Base-by-base conservation (phyloP, 1,140 invertebrate genomes). In the Temnothorax nylanderi region DNA sequence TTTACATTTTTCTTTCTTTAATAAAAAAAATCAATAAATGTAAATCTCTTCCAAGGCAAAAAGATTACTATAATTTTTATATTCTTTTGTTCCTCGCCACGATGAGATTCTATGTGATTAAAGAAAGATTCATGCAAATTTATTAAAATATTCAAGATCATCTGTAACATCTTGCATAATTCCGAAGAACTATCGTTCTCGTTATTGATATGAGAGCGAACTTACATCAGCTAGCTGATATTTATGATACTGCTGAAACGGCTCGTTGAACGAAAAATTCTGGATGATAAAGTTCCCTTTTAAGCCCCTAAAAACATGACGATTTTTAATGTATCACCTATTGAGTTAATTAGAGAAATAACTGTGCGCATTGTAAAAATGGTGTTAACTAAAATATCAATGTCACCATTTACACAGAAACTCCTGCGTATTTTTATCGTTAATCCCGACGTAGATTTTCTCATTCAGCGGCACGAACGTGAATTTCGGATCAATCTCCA, bases 261-360 rank as follows among this genome's bases (percentile, higher is more conserved):
- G 72, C 91, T 95, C 94, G 77, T 95, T 96, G 56, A 96, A 96
- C 21, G 92, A 91, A 90, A 94, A 96, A 87, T 94, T 91, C 82
- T 96, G 95, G 8, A 95, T 89, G 44, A 90, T 82, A 6, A 96
- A 89, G 81, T 93, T 92, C 18, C 90, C 91, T 44, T 93, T 93
- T 16, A 95, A 88, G 2, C 94, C 94, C 95, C 95, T 95, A 37
- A 74, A 81, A 72, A 89, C 13, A 77, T 37, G 49, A 47, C 11
- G 37, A 72, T 58, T 71, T 47, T 47, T 60, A 4, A 85, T 32
- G n/a, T 69, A 32, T n/a, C 21, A 21, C 32, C 7, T 56, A 5
- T 26, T 37, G 37, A 32, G 3, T 18, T 13, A n/a, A 7, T 82
- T n/a, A 81, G 0, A 44, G 13, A 49, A 51, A 37, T 44, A 65